Evolutionary conservation across 2,797 vertebrate genomes (phyloP), one percentile per base, ranked within the genome.

Genomic region (Linurgus olivaceus): DNA sequence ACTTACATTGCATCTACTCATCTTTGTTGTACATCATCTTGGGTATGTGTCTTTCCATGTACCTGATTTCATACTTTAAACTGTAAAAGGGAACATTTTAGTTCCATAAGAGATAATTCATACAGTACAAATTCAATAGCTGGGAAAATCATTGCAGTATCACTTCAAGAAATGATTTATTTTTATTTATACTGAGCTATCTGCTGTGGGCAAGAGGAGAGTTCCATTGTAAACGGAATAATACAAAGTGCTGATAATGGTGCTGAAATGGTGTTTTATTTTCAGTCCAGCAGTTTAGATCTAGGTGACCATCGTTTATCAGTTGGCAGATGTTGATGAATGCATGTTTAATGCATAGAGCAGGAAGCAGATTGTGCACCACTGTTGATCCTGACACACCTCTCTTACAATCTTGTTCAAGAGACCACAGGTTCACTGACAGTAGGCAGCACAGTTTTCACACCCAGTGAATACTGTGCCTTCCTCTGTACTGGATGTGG

Each of bases 201-300:
- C 58, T 78, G n/a, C 33, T 26, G 16, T 67, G 44, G 31, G 23
- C 51, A 72, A 79, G 20, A 77, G n/a, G 24, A 76, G 31, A 63
- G 25, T 77, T 91, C 42, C 7, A 4, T 63, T 54, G 50, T 63
- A 67, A 90, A 77, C 61, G 20, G 44, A 67, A 17, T 83, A 67
- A 71, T 61, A 90, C 24, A 18, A 66, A 89, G 15, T 35, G 51
- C 55, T 82, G 47, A 38, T 62, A 86, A 59, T 13, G 16, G 33
- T 26, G 33, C 55, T 58, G 26, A 48, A 91, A 58, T 42, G 6
- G 2, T 52, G 25, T 75, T 66, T 45, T 65, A 11, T 61, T 90
- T 93, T 91, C 85, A 83, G 57, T 37, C n/a, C 35, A 68, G 45
- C 38, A 35, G 52, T 83, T 79, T 40, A 58, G 44, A 68, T 81